Conservation (phyloP, 1,140 invertebrate species). For the Thaumetopoea pityocampa region DNA sequence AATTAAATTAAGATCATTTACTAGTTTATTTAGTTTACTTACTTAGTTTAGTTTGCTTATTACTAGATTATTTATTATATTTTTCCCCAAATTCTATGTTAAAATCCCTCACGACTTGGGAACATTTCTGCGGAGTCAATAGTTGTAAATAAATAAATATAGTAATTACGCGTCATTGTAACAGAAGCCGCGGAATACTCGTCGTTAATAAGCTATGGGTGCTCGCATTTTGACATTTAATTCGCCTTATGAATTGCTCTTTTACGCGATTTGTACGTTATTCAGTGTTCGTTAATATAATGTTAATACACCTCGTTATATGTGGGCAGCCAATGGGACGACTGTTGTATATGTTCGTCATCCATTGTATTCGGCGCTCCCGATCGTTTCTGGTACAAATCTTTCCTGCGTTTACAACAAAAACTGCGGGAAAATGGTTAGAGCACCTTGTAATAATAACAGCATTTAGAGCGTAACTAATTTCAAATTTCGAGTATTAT, state of each 20-base stretch:
- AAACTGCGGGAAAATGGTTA: conserved; percentile 28
- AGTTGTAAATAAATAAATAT: no score
- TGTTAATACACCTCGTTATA: conserved; percentile 57
- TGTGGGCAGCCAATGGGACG: conserved; percentile 35
- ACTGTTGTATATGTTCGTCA: conserved; percentile 28
- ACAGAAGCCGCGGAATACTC: conserved; percentile 26
- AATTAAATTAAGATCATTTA: no score
- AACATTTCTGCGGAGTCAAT: no score
- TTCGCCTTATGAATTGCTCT: conserved; percentile 63
- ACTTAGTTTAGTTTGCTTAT: no score
- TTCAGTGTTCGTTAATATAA: conserved; percentile 69
- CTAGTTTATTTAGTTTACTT: no score
- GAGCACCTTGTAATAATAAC: conserved; percentile 43
- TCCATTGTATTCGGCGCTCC: conserved; percentile 15
- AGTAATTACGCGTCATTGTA: conserved; percentile 31
- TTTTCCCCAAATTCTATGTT: no score
- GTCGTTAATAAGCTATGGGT: conserved; percentile 48
- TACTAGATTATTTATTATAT: no score
- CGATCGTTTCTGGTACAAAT: conserved; percentile 10
- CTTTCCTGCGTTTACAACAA: conserved; percentile 13
- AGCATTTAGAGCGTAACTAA: conserved; percentile 42
- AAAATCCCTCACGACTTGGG: no score
- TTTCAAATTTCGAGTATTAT: conserved; percentile 40
- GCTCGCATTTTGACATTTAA: conserved; percentile 60
- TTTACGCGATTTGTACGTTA: conserved; percentile 68